Evolutionary conservation across 2,797 vertebrate species (phyloP).

Genomic region (Siniperca obscura): DNA sequence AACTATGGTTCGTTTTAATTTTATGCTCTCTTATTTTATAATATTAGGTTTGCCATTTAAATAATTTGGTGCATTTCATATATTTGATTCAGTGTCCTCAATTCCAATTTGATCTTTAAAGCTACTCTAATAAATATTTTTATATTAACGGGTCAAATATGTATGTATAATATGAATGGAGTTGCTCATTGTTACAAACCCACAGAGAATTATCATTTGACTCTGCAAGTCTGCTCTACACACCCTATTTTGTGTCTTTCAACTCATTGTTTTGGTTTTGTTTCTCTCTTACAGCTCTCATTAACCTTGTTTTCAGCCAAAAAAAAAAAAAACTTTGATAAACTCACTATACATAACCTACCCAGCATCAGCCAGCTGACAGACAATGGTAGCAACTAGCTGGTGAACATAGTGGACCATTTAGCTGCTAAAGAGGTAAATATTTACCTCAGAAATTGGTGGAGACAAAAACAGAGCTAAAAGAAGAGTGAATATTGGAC

Average conservation of each 20-base stretch:
- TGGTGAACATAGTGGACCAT: background rate
- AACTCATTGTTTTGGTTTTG: background rate
- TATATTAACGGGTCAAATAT: background rate
- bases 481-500: background rate
- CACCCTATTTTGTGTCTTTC: background rate
- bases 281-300: background rate
- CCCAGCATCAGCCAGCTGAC: background rate
- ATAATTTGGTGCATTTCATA: background rate
- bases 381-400: background rate
- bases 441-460: background rate
- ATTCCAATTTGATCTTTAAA: background rate
- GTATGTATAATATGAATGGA: background rate
- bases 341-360: background rate
- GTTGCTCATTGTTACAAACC: background rate
- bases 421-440: rapidly evolving
- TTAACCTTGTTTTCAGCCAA: background rate
- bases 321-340: too few species aligned
- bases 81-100: background rate
- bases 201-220: conserved; percentile 2
- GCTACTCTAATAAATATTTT: background rate
- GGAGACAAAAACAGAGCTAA: conserved; percentile 13
- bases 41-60: background rate
- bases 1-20: background rate
- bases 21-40: background rate
- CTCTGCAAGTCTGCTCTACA: background rate